Percentiles rank a stretch among this genome's conserved stretches.
Conservation (phyloP, 2,888 invertebrate species). For the Alloscopus bannaensis region DNA sequence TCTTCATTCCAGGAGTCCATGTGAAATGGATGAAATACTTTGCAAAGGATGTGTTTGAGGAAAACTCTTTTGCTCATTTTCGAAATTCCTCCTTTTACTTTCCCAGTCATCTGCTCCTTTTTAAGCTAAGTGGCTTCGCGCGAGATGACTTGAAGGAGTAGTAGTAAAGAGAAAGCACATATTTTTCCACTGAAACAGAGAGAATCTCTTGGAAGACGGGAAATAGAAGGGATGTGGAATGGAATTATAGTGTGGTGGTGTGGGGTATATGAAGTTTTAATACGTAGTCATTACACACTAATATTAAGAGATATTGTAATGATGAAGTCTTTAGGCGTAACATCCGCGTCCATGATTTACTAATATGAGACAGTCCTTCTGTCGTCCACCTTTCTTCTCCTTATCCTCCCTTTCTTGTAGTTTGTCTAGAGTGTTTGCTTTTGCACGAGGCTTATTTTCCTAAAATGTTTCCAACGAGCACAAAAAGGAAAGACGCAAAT, state of each 20-base stretch:
- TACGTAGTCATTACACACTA: conserved; percentile 42
- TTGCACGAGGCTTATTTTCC: background rate
- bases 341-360: conserved; percentile 39
- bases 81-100: conserved; percentile 29
- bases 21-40: conserved; percentile 46
- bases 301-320: conserved; percentile 53
- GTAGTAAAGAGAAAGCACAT: no score
- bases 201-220: no score
- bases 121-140: conserved; percentile 17
- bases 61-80: conserved; percentile 26
- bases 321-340: conserved; percentile 48
- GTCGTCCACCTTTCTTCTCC: conserved; percentile 7
- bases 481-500: background rate
- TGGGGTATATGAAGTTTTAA: conserved; percentile 43
- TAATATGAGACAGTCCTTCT: background rate
- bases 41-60: background rate
- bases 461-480: background rate
- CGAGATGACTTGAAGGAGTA: no score
- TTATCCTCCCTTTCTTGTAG: background rate
- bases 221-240: background rate
- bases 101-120: conserved; percentile 9
- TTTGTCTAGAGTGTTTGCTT: background rate
- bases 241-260: no score
- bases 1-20: conserved; percentile 24
- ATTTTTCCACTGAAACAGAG: no score